Conservation (phyloP, 2,113 vertebrate species). For the Siphamia tubifer region DNA sequence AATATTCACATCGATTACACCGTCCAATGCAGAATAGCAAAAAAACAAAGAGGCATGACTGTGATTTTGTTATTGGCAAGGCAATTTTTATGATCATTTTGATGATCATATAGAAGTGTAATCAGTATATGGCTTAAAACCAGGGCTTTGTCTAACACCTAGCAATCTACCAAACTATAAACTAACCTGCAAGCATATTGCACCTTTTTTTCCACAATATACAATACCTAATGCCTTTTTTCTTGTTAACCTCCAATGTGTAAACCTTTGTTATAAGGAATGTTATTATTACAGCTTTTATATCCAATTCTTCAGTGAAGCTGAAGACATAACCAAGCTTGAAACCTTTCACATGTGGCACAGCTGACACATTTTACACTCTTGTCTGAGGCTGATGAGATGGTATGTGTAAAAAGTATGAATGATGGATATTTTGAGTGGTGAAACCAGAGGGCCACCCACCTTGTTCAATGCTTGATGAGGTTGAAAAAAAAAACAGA, state of each 20-base stretch:
- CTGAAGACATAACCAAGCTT: background rate
- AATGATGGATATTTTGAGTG: background rate
- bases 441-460: background rate
- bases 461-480: background rate
- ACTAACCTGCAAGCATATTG: conserved; percentile 44
- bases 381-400: background rate
- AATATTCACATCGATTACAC: background rate
- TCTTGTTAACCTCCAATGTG: conserved; percentile 28
- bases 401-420: background rate
- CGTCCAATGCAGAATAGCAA: background rate
- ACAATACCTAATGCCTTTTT: conserved; percentile 38
- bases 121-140: conserved; percentile 35
- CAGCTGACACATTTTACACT: conserved; percentile 8
- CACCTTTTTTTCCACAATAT: conserved; percentile 42
- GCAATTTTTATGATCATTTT: background rate
- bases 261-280: conserved; percentile 43
- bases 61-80: background rate
- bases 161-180: conserved; percentile 42
- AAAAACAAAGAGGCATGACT: background rate
- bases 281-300: conserved; percentile 45
- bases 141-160: conserved; percentile 51
- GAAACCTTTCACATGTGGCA: too few relatives aligned
- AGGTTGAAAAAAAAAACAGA: too few relatives aligned
- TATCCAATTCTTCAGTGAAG: background rate
- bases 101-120: background rate